Conservation (phyloP, 2,113 vertebrate genomes). For the Nematolebias whitei region DNA sequence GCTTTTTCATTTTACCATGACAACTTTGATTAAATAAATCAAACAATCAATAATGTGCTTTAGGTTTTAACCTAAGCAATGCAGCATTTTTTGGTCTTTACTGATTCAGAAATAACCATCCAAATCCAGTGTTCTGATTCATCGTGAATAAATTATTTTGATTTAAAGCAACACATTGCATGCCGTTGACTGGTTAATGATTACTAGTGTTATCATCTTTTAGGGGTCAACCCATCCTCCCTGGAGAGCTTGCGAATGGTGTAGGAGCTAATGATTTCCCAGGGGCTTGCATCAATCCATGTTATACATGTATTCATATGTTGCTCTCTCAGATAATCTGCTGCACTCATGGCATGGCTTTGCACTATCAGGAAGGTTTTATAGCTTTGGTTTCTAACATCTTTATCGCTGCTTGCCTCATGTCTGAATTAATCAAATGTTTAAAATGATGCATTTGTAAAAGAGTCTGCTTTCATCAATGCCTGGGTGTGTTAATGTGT, state of each 20-base stretch:
- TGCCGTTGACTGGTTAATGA: constrained; percentile 38
- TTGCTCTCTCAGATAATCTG: constrained; percentile 18
- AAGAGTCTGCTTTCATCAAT: background rate
- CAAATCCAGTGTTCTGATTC: constrained; percentile 22
- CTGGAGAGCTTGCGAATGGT: constrained; percentile 21
- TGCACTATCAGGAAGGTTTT: background rate
- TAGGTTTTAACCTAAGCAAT: constrained; percentile 33
- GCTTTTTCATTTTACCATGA: background rate
- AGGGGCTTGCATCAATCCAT: constrained; percentile 28
- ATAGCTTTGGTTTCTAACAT: background rate
- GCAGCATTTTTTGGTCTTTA: background rate
- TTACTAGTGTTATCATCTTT: constrained; percentile 29
- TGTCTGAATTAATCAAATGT: background rate
- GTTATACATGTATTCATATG: constrained; percentile 37
- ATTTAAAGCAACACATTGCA: constrained; percentile 44
- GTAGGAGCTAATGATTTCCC: constrained; percentile 49
- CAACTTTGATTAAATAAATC: background rate
- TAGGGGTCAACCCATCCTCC: constrained; percentile 35
- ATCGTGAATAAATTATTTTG: constrained; percentile 45
- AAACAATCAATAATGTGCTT: constrained; percentile 7
- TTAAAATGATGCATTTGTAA: background rate
- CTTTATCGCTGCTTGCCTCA: background rate
- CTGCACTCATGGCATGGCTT: background rate
- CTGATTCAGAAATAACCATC: constrained; percentile 18
- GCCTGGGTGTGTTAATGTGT: background rate